Percentiles rank a stretch among this genome's conserved stretches.
phyloP scores from a whole-genome alignment of 2,888 invertebrate species.

The Sycophila texana region DNA sequence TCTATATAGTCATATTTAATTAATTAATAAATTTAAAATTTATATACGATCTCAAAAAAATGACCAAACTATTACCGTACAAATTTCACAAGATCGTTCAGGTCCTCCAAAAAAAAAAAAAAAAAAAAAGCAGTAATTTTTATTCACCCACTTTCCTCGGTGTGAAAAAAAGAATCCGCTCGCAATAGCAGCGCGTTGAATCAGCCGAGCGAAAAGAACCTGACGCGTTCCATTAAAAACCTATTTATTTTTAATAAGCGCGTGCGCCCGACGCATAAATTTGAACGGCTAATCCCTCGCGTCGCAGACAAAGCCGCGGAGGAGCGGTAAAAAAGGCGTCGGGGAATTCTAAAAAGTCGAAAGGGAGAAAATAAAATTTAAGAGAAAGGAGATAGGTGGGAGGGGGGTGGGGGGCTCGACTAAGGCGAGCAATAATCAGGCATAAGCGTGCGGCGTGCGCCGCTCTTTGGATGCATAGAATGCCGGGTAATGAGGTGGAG shows the following conservation, averaged over 20 bases:
- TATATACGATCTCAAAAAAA: too few relatives aligned
- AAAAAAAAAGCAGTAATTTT: too few relatives aligned
- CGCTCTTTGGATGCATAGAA: constrained; percentile 70
- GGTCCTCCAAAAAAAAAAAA: too few relatives aligned
- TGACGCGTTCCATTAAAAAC: not conserved
- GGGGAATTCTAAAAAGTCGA: constrained; percentile 23
- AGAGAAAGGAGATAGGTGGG: constrained; percentile 19
- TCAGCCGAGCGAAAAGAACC: not conserved
- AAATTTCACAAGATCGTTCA: too few relatives aligned
- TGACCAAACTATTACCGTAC: too few relatives aligned
- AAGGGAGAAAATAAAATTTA: constrained; percentile 30
- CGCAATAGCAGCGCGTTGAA: too few relatives aligned
- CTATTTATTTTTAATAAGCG: not conserved
- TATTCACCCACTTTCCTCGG: too few relatives aligned
- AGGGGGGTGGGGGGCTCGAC: constrained; percentile 62
- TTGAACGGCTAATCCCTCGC: not conserved
- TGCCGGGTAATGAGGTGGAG: constrained; percentile 76
- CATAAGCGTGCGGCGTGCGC: constrained; percentile 61
- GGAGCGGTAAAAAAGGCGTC: not conserved
- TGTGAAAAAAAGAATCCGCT: too few relatives aligned
- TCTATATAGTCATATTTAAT: too few relatives aligned
- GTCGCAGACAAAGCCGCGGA: constrained; percentile 3
- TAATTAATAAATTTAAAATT: too few relatives aligned
- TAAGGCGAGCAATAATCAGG: constrained; percentile 74
- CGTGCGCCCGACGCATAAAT: constrained; percentile 41